Evolutionary conservation across 2,113 vertebrate genomes (phyloP).

Genomic region (Protomyctophum bolini): DNA sequence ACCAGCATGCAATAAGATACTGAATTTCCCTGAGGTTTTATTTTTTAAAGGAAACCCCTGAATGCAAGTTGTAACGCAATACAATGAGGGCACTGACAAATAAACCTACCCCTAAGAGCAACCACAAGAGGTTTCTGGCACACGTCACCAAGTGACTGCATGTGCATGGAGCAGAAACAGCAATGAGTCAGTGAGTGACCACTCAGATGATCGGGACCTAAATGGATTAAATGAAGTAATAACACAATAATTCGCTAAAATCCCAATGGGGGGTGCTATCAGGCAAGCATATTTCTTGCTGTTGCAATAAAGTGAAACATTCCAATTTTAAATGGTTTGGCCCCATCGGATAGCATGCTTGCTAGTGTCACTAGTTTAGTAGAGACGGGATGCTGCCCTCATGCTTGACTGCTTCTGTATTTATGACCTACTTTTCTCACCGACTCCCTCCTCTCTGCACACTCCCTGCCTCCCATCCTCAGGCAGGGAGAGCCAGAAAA

Average conservation of each 20-base stretch:
- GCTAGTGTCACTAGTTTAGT: constrained; percentile 32
- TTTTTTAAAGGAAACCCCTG: not conserved
- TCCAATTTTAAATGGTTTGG: constrained; percentile 1
- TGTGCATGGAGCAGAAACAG: not conserved
- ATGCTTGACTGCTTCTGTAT: constrained; percentile 65
- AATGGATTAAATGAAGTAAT: too few relatives aligned
- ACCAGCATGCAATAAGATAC: constrained; percentile 5
- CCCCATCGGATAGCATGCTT: not conserved
- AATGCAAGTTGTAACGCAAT: not conserved
- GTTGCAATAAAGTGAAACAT: too few relatives aligned
- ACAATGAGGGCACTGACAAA: not conserved
- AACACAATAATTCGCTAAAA: too few relatives aligned
- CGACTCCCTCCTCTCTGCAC: constrained; percentile 24
- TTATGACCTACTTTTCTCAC: constrained; percentile 76
- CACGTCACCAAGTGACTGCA: too few relatives aligned
- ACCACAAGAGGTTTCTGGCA: too few relatives aligned
- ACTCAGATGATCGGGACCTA: too few relatives aligned
- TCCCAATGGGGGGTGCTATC: too few relatives aligned
- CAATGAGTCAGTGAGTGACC: not conserved
- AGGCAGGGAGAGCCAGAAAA: constrained; percentile 12
- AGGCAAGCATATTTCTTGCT: too few relatives aligned
- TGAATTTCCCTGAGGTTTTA: not conserved
- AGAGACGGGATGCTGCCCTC: constrained; percentile 66
- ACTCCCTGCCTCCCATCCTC: constrained; percentile 26
- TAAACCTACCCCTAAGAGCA: too few relatives aligned